Evolutionary conservation across 2,797 vertebrate genomes (phyloP).

Genomic region (Anomalospiza imberbis): DNA sequence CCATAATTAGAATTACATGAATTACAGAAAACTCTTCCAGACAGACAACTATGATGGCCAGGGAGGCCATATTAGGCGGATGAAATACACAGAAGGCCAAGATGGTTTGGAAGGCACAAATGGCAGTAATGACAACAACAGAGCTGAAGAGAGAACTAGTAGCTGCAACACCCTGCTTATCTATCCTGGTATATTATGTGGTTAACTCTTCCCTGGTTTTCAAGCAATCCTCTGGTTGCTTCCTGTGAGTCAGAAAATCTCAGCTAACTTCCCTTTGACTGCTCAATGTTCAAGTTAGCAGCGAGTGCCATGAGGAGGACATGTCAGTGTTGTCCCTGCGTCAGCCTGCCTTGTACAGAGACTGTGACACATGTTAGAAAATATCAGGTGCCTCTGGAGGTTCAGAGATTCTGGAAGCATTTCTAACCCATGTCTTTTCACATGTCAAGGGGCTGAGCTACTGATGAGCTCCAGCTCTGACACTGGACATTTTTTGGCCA

Average conservation of each 20-base stretch:
- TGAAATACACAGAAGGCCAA: not conserved
- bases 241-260: not conserved
- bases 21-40: not conserved
- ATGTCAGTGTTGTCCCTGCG: not conserved
- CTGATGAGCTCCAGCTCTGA: not conserved
- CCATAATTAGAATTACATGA: not conserved
- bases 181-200: not conserved
- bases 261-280: not conserved
- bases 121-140: not conserved
- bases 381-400: not conserved
- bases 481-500: not conserved
- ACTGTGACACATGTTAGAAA: not conserved
- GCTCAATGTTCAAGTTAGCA: not conserved
- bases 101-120: not conserved
- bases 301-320: rapidly evolving
- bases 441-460: not conserved
- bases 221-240: not conserved
- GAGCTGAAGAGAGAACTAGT: not conserved
- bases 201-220: not conserved
- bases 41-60: not conserved
- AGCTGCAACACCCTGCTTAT: not conserved
- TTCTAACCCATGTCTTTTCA: not conserved
- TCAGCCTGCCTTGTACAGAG: not conserved
- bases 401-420: not conserved
- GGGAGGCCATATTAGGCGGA: not conserved